A percentile compares a stretch with the other conserved stretches of the same genome.
Evolutionary conservation across 2,113 vertebrate species (phyloP).

Genomic region (Alectura lathami): DNA sequence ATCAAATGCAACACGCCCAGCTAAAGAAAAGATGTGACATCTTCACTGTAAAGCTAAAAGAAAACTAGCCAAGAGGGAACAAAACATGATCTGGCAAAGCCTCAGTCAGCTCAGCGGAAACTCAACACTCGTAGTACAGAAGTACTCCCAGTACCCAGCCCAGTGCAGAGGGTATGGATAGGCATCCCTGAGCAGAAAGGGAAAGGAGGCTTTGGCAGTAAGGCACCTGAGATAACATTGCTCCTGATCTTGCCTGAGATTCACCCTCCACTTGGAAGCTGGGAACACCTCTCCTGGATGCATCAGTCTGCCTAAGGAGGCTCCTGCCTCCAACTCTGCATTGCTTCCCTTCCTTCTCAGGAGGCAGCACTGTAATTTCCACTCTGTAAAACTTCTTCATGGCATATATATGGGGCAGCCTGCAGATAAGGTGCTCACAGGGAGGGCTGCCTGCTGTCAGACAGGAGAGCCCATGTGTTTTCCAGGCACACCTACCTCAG

Average conservation of each 20-base stretch:
- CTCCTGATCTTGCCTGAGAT: slow-evolving; percentile 34
- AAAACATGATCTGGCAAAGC: slow-evolving; percentile 16
- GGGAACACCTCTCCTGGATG: slow-evolving; percentile 9
- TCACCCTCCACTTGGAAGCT: not conserved
- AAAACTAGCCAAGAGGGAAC: slow-evolving; percentile 32
- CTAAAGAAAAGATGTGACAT: slow-evolving; percentile 49
- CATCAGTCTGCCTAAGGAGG: not conserved
- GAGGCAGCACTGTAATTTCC: not conserved
- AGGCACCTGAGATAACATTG: not conserved
- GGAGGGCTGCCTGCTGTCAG: not conserved
- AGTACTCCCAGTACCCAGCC: not conserved
- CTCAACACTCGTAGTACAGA: rapidly evolving
- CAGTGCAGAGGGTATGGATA: not conserved
- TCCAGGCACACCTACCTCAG: rapidly evolving
- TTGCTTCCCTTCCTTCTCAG: not conserved
- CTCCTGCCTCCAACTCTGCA: not conserved
- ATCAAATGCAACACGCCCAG: not conserved
- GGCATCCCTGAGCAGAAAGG: not conserved
- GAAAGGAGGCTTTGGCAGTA: slow-evolving; percentile 11
- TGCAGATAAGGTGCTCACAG: not conserved
- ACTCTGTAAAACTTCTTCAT: not conserved
- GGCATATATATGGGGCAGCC: not conserved
- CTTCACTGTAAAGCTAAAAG: slow-evolving; percentile 20
- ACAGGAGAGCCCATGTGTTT: rapidly evolving
- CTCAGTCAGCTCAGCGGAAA: slow-evolving; percentile 26